A percentile compares a stretch with the other conserved stretches of the same genome.
Evolutionary conservation across 2,113 vertebrate species (phyloP).

Genomic region (Neogobius melanostomus): DNA sequence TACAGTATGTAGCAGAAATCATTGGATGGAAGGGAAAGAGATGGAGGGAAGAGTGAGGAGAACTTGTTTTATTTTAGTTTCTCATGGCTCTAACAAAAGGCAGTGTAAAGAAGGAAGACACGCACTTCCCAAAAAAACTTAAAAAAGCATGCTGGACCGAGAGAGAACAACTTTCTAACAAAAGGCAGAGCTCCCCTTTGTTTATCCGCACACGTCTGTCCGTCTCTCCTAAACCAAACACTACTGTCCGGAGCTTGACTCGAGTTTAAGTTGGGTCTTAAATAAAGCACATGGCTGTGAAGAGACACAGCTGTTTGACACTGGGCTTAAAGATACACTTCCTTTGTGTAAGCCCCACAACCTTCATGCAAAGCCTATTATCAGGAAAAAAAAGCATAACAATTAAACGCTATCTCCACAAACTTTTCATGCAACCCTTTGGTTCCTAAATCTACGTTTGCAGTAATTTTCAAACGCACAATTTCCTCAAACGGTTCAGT

Average conservation of each 20-base stretch:
- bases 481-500: no score
- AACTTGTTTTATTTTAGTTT: not conserved
- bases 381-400: no score
- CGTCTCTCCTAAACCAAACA: constrained; percentile 17
- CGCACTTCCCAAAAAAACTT: no score
- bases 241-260: not conserved
- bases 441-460: no score
- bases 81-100: not conserved
- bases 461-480: no score
- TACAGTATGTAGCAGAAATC: no score
- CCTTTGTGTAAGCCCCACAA: constrained; percentile 8
- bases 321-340: constrained; percentile 13
- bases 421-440: no score
- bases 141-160: no score
- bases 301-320: constrained; percentile 18
- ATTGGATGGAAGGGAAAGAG: no score
- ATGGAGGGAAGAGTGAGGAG: not conserved
- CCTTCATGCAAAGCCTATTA: not conserved
- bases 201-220: not conserved
- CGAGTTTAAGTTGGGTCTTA: constrained; percentile 11
- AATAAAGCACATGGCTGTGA: constrained; percentile 18
- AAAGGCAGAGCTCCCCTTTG: not conserved
- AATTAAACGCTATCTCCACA: no score
- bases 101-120: no score
- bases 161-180: no score